Evolutionary conservation across 2,888 invertebrate genomes (phyloP), one percentile per base, ranked within the genome.

Genomic region (Ditylenchus weischeri): DNA sequence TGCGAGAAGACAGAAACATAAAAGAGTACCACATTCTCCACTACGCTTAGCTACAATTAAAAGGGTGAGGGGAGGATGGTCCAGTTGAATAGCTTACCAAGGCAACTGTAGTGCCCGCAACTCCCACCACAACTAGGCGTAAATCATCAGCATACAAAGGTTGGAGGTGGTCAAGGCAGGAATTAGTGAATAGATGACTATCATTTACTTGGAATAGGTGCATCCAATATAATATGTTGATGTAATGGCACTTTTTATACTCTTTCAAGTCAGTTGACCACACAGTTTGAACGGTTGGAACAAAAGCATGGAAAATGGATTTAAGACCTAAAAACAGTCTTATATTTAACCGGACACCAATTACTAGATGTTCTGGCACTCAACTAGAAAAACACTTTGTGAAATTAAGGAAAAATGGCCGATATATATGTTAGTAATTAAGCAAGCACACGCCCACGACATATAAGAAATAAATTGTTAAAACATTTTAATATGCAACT

Each of bases 1-100:
- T 76, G 19, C 71, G 69, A 13, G 78, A 78, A 13, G 78, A 78
- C 21, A 75, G 70, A 59, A 78, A 78, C 11, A 65, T 74, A 77
- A 66, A 78, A 74, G 19, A 78, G 69, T n/a, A 76, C 47, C 23
- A 70, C 15, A 62, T 78, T 78, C 57, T 75, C 69, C 19, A 71
- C 19, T 8, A 75, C 38, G 21, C 64, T 64, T 11, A 65, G 54
- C 74, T 74, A 61, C 29, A 73, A 66, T 21, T 15, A 19, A 29
- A 1, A 21, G 18, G 36, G 15, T 35, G 35, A 5, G 13, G 21
- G 7, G 2, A 59, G 38, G 6, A 10, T 59, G 7, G 47, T 49
- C 11, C 36, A 11, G 7, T 13, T 69, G 38, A 18, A 62, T 36
- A 21, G 29, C 66, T 58, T 23, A 76, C 67, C 64, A 69, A 36